These are phyloP conservation scores for Umimayanthus kanabou DNA, from an alignment of 92 coral and sea anemone genomes.

Conservation along the genomic window DNA sequence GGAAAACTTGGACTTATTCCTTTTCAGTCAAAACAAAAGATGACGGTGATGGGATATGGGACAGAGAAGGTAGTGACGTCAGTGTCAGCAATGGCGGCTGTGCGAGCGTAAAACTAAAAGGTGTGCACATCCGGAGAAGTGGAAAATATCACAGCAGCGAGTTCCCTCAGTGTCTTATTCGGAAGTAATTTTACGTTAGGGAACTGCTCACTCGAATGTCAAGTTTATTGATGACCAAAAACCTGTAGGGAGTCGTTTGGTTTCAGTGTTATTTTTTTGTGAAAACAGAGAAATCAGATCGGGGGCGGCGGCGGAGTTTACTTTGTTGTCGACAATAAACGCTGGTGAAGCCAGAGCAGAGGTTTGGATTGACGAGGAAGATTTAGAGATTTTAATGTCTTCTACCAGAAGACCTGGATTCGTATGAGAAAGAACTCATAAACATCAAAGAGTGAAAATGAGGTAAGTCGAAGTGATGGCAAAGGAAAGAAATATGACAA, in stretches of 20 bases:
- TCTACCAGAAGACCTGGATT: slow-evolving; percentile 18
- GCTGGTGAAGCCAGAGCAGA: slow-evolving; percentile 1
- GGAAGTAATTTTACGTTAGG: slow-evolving; percentile 23
- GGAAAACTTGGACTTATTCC: background rate
- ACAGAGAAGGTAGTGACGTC: slow-evolving; percentile 20
- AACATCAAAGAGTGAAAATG: slow-evolving; percentile 38
- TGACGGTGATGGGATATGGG: slow-evolving; percentile 6
- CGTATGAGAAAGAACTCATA: slow-evolving; percentile 29
- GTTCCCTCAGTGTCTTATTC: slow-evolving; percentile 17
- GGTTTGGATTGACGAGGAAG: background rate
- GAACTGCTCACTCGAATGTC: slow-evolving; percentile 14
- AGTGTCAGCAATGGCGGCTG: slow-evolving; percentile 46
- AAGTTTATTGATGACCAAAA: background rate
- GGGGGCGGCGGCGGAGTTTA: slow-evolving; percentile 38
- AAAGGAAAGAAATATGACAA: slow-evolving; percentile 4
- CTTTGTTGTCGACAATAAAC: slow-evolving; percentile 7
- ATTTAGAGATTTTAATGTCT: slow-evolving; percentile 31
- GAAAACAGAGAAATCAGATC: slow-evolving; percentile 3
- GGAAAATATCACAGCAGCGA: slow-evolving; percentile 30
- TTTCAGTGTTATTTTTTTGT: background rate
- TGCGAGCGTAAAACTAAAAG: slow-evolving; percentile 19
- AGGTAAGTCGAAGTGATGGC: slow-evolving; percentile 6
- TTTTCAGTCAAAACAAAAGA: slow-evolving; percentile 9
- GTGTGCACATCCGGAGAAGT: slow-evolving; percentile 48
- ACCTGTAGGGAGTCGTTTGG: slow-evolving; percentile 10